A percentile compares a stretch with the other conserved stretches of the same genome.
Conservation (phyloP, 2,797 vertebrate genomes). For the Cuculus canorus region DNA sequence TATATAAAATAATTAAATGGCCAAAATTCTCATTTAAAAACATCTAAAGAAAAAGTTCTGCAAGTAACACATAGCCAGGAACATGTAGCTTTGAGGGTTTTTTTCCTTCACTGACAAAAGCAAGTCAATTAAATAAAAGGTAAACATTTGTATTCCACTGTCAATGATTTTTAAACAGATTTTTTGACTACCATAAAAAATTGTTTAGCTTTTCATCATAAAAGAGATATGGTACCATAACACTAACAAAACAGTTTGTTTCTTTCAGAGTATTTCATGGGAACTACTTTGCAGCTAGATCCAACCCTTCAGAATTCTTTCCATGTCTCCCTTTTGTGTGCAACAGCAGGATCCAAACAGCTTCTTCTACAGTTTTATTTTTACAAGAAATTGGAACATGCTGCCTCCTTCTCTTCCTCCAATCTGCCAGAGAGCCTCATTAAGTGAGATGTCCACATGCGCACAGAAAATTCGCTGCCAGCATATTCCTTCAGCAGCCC, state of each 20-base stretch:
- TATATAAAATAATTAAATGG: neutral
- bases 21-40: neutral
- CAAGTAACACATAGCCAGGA: neutral
- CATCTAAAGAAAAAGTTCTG: neutral
- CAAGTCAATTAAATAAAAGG: neutral
- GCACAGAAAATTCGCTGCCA: neutral
- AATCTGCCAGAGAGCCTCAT: neutral
- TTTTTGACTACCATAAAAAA: neutral
- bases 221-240: neutral
- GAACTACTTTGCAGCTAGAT: neutral
- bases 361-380: slow-evolving; percentile 43
- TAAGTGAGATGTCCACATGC: neutral
- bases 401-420: slow-evolving; percentile 18
- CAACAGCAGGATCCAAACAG: slow-evolving; percentile 34
- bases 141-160: neutral
- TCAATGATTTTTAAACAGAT: neutral
- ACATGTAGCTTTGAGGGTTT: neutral
- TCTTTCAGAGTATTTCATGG: slow-evolving; percentile 8
- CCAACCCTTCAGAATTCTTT: slow-evolving; percentile 35
- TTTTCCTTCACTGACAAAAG: neutral
- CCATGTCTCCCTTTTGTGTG: slow-evolving; percentile 38
- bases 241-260: neutral
- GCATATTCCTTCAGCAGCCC: neutral
- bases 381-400: neutral
- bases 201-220: neutral